Evolutionary conservation across 92 coral and sea anemone genomes (phyloP).

Genomic region (Palythoa grandis): DNA sequence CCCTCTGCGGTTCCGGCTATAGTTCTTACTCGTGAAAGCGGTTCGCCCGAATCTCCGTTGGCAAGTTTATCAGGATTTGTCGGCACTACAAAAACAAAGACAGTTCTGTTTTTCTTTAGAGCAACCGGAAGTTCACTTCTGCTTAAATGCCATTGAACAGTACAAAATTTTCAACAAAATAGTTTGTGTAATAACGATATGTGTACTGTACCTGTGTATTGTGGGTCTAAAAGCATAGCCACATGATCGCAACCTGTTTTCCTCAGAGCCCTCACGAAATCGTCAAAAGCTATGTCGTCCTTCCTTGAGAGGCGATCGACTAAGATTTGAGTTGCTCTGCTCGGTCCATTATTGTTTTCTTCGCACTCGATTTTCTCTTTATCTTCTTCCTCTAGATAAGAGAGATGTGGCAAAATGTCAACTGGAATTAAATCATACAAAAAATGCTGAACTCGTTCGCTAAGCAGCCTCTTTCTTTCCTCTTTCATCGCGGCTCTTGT

Average conservation of each 20-base stretch:
- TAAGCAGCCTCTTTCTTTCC: slow-evolving; percentile 51
- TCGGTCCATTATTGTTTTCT: slow-evolving; percentile 55
- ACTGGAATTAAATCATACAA: slow-evolving; percentile 65
- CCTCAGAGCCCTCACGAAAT: slow-evolving; percentile 82
- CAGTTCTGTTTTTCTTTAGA: background rate
- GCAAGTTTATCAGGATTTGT: background rate
- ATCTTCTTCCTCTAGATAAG: slow-evolving; percentile 56
- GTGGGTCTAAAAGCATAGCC: slow-evolving; percentile 87
- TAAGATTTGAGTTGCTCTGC: slow-evolving; percentile 65
- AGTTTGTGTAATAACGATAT: background rate
- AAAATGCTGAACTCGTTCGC: slow-evolving; percentile 55
- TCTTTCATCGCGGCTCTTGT: slow-evolving; percentile 42
- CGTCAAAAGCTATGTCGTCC: slow-evolving; percentile 64
- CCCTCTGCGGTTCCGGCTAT: slow-evolving; percentile 19
- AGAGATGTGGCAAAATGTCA: slow-evolving; percentile 61
- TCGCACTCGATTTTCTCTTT: slow-evolving; percentile 58
- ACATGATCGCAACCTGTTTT: slow-evolving; percentile 74
- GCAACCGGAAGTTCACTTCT: background rate
- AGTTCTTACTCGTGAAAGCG: background rate
- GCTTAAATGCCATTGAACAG: background rate
- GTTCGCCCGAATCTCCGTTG: background rate
- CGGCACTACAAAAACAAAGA: background rate
- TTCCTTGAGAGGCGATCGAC: slow-evolving; percentile 64
- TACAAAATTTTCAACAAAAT: background rate
- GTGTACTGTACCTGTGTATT: slow-evolving; percentile 8